Evolutionary conservation across 1,140 invertebrate species (phyloP).

Genomic region (Drosophila quadrilineata): DNA sequence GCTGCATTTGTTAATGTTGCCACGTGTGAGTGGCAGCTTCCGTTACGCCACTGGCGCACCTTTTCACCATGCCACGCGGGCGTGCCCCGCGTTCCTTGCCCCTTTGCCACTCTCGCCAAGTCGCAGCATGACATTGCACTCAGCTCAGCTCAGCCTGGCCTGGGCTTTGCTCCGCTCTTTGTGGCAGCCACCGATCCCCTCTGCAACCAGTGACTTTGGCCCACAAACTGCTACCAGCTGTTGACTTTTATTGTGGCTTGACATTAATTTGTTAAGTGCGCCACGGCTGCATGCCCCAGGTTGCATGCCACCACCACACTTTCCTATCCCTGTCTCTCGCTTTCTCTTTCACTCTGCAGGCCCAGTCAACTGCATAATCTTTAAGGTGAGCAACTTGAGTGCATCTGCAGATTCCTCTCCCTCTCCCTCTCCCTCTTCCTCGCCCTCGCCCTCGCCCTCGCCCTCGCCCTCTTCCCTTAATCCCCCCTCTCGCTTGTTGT

Average conservation of each 20-base stretch:
- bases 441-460: background rate
- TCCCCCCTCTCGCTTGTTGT: constrained; percentile 1
- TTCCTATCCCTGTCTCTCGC: background rate
- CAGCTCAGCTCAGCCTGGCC: constrained; percentile 37
- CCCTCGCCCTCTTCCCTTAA: background rate
- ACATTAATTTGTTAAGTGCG: constrained; percentile 79
- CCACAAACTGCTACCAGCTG: constrained; percentile 57
- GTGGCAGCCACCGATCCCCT: background rate
- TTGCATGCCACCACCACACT: background rate
- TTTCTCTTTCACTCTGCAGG: background rate
- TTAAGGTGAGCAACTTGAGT: constrained; percentile 45
- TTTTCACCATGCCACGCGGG: background rate
- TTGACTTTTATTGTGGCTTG: constrained; percentile 79
- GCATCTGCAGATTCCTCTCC: background rate
- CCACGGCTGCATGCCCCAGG: constrained; percentile 29
- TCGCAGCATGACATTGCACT: constrained; percentile 68
- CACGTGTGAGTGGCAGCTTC: constrained; percentile 36
- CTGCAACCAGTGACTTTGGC: background rate
- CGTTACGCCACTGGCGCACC: background rate
- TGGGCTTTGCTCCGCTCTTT: background rate
- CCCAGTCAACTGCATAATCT: constrained; percentile 42
- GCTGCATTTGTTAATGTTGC: constrained; percentile 35
- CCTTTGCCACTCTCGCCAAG: constrained; percentile 8
- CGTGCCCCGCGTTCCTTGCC: background rate
- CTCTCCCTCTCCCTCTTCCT: background rate